Evolutionary conservation across 2,797 vertebrate genomes (phyloP), one percentile per base, ranked within the genome.

Genomic region (Liasis olivaceus): DNA sequence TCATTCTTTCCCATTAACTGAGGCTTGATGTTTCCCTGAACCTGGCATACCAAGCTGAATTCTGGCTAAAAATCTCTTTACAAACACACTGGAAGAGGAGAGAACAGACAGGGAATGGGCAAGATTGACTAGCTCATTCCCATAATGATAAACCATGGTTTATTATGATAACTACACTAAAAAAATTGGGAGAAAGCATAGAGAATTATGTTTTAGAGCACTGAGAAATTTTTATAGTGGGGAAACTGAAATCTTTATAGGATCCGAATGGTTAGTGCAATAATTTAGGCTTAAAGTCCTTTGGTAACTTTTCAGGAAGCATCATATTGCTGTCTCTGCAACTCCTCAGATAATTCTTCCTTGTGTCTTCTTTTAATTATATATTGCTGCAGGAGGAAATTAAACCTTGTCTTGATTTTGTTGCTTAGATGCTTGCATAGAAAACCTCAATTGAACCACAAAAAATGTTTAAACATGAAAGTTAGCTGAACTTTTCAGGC

Each of bases 381-480:
- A 1, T 94, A 63, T 94, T 93, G 69, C 63, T 84, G 69, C 58
- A 59, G n/a, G 64, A 94, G 72, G 28, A 95, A 85, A 92, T 94
- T 56, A 91, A 91, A 62, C 56, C 24, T 8, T 91, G 69, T 88
- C 15, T 94, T 90, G 88, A 84, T 85, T 84, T 60, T 81, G 42
- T 85, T 54, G 63, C 88, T 90, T 77, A 1, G 54, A 93, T 1
- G 7, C 87, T 89, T 93, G 81, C 56, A 28, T 89, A 20, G 28
- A 56, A 60, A 91, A 93, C 85, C 60, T 93, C 88, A 92, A 63
- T 26, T 93, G 88, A 62, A 36, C 89, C 54, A 47, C 60, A 5
- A 47, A 22, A 72, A 92, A 88, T 1, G 8, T 93, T 85, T 0
- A 12, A 28, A 42, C 66, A 85, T 31, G 11, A 51, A 63, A 86